phyloP scores from a whole-genome alignment of 1,140 invertebrate species.

The Mercenaria mercenaria region DNA sequence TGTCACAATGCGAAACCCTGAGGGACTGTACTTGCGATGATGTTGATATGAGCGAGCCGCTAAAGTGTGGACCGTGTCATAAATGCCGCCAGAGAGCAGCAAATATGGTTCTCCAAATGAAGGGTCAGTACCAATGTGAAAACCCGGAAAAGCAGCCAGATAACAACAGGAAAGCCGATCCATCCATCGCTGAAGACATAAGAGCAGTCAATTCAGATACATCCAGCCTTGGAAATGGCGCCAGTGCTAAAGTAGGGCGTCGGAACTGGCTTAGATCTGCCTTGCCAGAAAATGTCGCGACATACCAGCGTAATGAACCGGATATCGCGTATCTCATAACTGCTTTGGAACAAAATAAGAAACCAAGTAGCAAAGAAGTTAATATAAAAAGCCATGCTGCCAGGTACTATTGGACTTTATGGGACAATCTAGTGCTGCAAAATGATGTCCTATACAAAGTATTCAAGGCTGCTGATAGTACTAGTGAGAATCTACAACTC shows the following conservation, averaged over 20 bases:
- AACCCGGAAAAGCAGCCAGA: background rate
- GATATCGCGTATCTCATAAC: background rate
- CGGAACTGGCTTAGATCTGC: background rate
- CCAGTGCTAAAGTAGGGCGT: too few relatives aligned
- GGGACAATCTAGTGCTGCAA: background rate
- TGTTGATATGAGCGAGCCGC: background rate
- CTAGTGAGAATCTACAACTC: background rate
- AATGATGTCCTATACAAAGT: background rate
- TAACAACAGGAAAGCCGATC: background rate
- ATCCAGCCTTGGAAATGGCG: too few relatives aligned
- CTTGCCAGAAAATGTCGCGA: background rate
- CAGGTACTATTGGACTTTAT: background rate
- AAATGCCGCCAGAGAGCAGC: background rate
- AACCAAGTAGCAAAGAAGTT: background rate
- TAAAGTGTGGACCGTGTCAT: background rate
- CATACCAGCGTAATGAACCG: background rate
- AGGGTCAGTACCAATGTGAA: background rate
- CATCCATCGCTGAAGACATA: background rate
- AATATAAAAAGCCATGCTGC: background rate
- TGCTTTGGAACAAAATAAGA: background rate
- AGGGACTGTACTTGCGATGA: background rate
- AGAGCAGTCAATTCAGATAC: background rate
- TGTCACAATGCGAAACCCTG: slow-evolving; percentile 54
- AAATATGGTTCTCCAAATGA: background rate
- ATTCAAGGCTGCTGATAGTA: background rate